Evolutionary conservation across 1,140 invertebrate species (phyloP), one percentile per base, ranked within the genome.

Genomic region (Tetraneura akinire): DNA sequence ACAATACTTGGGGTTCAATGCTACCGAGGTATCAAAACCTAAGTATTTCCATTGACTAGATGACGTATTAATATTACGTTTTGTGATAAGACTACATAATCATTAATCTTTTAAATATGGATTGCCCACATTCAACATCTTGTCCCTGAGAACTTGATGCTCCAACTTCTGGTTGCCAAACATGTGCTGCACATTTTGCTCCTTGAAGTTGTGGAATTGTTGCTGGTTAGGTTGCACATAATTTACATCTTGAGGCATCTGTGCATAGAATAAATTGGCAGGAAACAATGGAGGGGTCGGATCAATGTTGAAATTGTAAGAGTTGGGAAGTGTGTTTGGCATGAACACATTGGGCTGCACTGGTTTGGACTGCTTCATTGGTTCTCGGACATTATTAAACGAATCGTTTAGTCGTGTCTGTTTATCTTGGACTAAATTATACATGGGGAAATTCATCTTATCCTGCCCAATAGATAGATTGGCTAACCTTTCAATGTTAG

Each of bases 31-130:
- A 78, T 78, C 74, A 47, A 78, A 78, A 78, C 74, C 74, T 78
- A 78, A 78, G 74, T 78, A 78, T 78, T 78, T 78, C 16, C 74
- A 78, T 78, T 78, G 74, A 78, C 74, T 78, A 78, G 74, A 78
- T 60, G 74, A 78, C 55, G 74, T 62, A 78, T 78, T 62, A 74
- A 74, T 55, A 78, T 62, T 78, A 78, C 74, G 55, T 47, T 57
- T 55, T 76, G 71, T 76, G 71, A 57, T 76, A 76, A 76, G 53
- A 78, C 74, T 78, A 78, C 74, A 60, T 47, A 74, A 55, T 51
- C 8, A 78, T 78, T 78, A 78, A 78, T 78, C 74, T 78, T 78
- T 78, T 60, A 78, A 78, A 78, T 78, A 78, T 60, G 74, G 74
- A 47, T 78, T 78, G 29, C 74, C 74, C 51, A 78, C 74, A 21